A percentile compares a stretch with the other conserved stretches of the same genome.
Conservation (phyloP, 2,113 vertebrate genomes). For the Syrmaticus mikado region DNA sequence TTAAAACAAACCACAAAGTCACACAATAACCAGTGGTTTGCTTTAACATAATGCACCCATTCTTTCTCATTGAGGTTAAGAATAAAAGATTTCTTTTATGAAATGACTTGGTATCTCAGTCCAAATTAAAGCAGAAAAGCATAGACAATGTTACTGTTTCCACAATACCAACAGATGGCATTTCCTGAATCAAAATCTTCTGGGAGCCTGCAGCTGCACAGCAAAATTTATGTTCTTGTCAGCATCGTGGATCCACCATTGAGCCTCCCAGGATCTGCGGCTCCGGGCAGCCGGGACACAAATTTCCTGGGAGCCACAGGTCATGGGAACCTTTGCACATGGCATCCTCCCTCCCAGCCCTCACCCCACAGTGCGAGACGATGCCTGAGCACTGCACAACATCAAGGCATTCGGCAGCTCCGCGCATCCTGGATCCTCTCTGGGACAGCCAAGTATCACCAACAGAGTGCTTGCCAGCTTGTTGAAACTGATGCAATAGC, state of each 20-base stretch:
- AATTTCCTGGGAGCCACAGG: background rate
- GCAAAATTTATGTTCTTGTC: constrained; percentile 62
- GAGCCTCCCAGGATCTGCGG: background rate
- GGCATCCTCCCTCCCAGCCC: background rate
- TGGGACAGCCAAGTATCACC: background rate
- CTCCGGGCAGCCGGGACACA: background rate
- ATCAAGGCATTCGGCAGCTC: background rate
- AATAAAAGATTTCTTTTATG: background rate
- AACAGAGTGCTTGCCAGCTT: accelerated
- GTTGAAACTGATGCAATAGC: background rate
- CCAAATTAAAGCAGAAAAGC: constrained; percentile 28
- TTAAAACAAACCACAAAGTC: no score
- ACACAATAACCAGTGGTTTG: background rate
- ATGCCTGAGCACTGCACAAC: background rate
- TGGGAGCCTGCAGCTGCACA: constrained; percentile 58
- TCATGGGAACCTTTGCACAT: background rate
- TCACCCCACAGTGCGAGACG: background rate
- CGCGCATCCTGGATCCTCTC: background rate
- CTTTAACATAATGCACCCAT: background rate
- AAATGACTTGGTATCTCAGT: constrained; percentile 1
- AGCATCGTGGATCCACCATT: constrained; percentile 11
- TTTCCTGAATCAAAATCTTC: constrained; percentile 34
- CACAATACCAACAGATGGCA: constrained; percentile 60
- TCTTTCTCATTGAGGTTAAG: background rate
- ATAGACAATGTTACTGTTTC: background rate